Evolutionary conservation across 2,888 invertebrate genomes (phyloP).

Genomic region (Abrostola tripartita): DNA sequence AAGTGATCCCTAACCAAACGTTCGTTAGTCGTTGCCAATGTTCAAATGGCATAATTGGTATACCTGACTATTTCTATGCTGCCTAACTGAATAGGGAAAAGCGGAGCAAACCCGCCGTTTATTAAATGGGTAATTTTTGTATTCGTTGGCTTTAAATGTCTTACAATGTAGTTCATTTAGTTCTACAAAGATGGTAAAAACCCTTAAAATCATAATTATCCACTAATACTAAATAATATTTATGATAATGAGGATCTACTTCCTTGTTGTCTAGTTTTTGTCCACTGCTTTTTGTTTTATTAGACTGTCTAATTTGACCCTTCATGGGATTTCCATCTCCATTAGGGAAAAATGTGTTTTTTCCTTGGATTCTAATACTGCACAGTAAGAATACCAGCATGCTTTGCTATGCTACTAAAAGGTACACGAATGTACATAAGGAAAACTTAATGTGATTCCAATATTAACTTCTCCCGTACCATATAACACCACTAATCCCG

Average conservation of each 20-base stretch:
- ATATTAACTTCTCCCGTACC: neutral
- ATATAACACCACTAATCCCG: neutral
- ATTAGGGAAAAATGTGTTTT: too few relatives aligned
- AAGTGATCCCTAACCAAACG: constrained; percentile 42
- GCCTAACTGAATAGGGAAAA: constrained; percentile 18
- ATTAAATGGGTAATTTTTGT: constrained; percentile 8
- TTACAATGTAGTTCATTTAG: too few relatives aligned
- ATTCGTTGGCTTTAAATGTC: neutral
- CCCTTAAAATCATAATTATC: constrained; percentile 8
- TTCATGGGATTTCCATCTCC: too few relatives aligned
- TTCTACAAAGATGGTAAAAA: neutral
- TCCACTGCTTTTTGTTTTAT: too few relatives aligned
- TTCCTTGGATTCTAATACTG: too few relatives aligned
- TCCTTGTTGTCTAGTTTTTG: too few relatives aligned
- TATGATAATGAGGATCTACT: neutral
- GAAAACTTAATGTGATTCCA: neutral
- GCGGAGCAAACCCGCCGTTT: constrained; percentile 12
- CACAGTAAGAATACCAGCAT: too few relatives aligned
- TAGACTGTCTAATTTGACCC: too few relatives aligned
- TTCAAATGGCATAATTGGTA: constrained; percentile 40
- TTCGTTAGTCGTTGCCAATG: constrained; percentile 38
- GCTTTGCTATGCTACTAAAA: too few relatives aligned
- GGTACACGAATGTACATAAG: too few relatives aligned
- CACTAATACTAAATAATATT: too few relatives aligned
- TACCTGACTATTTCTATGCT: constrained; percentile 42